Evolutionary conservation across 2,888 invertebrate species (phyloP).

Genomic region (Pandemis corylana): DNA sequence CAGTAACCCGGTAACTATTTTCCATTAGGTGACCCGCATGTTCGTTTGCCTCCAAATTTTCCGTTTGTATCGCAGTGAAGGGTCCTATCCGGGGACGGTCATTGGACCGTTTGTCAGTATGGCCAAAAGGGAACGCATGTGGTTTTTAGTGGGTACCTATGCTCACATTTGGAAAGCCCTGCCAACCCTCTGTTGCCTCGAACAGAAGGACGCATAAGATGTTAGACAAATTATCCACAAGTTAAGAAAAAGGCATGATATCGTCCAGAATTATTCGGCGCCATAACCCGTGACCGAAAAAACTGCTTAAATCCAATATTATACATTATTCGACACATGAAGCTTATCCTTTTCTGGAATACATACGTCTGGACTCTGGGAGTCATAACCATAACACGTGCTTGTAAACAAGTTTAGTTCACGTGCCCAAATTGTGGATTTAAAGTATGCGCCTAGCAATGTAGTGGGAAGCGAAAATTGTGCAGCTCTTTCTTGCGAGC

Average conservation of each 20-base stretch:
- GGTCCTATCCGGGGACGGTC: too few relatives aligned
- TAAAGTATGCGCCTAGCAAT: conserved; percentile 1
- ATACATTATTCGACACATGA: conserved; percentile 35
- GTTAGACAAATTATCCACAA: too few relatives aligned
- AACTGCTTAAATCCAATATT: conserved; percentile 20
- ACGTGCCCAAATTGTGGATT: conserved; percentile 18
- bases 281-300: conserved; percentile 19
- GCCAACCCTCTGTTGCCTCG: too few relatives aligned
- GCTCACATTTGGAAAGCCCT: too few relatives aligned
- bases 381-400: conserved; percentile 17
- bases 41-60: too few relatives aligned
- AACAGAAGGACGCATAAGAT: too few relatives aligned
- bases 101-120: too few relatives aligned
- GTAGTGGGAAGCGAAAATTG: conserved; percentile 8
- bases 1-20: too few relatives aligned
- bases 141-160: too few relatives aligned
- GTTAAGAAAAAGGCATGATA: background rate
- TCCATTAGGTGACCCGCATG: too few relatives aligned
- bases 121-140: too few relatives aligned
- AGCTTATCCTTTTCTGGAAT: conserved; percentile 24
- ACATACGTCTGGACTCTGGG: conserved; percentile 18
- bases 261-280: conserved; percentile 7
- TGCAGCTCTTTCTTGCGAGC: background rate
- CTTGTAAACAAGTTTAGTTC: conserved; percentile 28
- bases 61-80: too few relatives aligned